phyloP scores from a whole-genome alignment of 2,113 vertebrate species.

The Dolichallabes microphthalmus region DNA sequence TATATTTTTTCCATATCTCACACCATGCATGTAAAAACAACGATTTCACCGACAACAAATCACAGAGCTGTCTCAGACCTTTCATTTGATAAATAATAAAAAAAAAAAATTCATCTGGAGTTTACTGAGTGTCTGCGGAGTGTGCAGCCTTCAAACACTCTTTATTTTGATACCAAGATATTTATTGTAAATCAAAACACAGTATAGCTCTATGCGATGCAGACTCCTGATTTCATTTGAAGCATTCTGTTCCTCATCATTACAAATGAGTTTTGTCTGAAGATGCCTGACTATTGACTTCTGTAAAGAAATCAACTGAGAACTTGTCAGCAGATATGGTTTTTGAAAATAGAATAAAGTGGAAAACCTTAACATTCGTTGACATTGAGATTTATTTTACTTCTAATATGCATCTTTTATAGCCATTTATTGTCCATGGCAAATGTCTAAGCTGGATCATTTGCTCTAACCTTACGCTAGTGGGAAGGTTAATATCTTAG shows the following conservation, averaged over 20 bases:
- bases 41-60: neutral
- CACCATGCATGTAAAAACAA: neutral
- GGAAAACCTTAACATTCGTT: neutral
- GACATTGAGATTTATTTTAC: neutral
- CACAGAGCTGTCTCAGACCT: constrained; percentile 4
- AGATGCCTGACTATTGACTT: neutral
- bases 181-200: neutral
- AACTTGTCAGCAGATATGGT: neutral
- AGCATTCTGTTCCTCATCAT: neutral
- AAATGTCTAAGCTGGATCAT: constrained; percentile 2
- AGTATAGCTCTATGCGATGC: neutral
- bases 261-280: neutral
- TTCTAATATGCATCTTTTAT: neutral
- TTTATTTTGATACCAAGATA: constrained; percentile 13
- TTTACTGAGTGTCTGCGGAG: constrained; percentile 4
- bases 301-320: neutral
- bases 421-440: neutral
- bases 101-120: constrained; percentile 3
- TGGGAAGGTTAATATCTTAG: constrained; percentile 26
- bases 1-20: neutral
- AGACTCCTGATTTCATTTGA: neutral
- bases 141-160: neutral
- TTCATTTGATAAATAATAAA: constrained; percentile 33
- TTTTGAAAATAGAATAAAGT: neutral
- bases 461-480: neutral